Evolutionary conservation across 2,888 invertebrate species (phyloP).

Genomic region (Lithophane socia): DNA sequence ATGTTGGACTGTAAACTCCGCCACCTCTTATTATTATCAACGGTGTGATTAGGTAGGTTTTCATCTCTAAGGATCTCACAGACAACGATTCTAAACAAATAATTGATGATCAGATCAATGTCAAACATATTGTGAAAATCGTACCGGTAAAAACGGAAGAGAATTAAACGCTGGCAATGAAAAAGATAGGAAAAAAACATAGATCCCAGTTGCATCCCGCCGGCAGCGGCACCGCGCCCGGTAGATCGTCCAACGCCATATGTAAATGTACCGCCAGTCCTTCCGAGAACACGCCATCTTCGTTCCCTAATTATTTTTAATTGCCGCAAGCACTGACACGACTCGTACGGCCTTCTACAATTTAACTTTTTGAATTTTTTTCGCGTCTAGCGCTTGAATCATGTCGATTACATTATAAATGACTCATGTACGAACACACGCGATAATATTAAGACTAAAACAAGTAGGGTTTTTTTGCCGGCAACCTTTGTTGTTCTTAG

Average conservation of each 20-base stretch:
- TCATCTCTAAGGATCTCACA: no score
- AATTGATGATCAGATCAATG: no score
- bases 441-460: constrained; percentile 72
- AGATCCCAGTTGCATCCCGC: constrained; percentile 45
- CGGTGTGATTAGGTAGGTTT: background rate
- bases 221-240: constrained; percentile 59
- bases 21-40: background rate
- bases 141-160: no score
- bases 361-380: constrained; percentile 85
- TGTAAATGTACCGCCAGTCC: constrained; percentile 87
- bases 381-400: constrained; percentile 88
- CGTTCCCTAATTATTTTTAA: constrained; percentile 90
- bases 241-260: constrained; percentile 79
- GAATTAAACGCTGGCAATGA: background rate
- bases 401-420: constrained; percentile 83
- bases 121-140: no score
- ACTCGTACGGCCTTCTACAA: constrained; percentile 86
- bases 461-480: constrained; percentile 82
- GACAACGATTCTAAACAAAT: no score
- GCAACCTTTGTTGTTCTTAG: constrained; percentile 81
- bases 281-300: constrained; percentile 88
- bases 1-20: background rate
- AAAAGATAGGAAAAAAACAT: constrained; percentile 12
- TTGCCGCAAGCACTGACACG: constrained; percentile 86
- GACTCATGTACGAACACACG: constrained; percentile 81